These are phyloP conservation scores for Ptycholaimellus sp. DNA, from an alignment of 2,888 invertebrate genomes.

Conservation along the genomic window DNA sequence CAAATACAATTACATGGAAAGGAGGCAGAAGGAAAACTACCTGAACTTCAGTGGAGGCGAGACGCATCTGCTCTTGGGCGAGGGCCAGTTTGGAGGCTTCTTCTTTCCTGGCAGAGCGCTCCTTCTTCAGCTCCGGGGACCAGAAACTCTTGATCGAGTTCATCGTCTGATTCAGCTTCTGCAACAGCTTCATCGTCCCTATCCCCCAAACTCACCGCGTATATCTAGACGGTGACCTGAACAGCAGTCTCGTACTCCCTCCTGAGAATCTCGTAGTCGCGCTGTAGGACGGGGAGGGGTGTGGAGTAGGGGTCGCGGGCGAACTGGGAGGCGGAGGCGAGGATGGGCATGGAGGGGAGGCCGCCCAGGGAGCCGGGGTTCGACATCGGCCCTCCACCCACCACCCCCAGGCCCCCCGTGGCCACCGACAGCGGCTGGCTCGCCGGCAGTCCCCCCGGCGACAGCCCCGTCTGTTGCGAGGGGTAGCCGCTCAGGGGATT, in stretches of 20 bases:
- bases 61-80: constrained; percentile 30
- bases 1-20: too few relatives aligned
- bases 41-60: constrained; percentile 6
- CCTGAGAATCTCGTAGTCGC: constrained; percentile 66
- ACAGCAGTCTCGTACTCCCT: too few relatives aligned
- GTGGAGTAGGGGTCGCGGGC: constrained; percentile 7
- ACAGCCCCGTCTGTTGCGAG: too few relatives aligned
- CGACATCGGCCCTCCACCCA: background rate
- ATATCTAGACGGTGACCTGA: constrained; percentile 33
- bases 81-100: constrained; percentile 91
- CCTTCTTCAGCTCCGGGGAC: constrained; percentile 97
- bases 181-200: too few relatives aligned
- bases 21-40: constrained; percentile 25
- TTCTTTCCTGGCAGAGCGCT: constrained; percentile 78
- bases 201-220: too few relatives aligned
- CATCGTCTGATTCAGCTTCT: constrained; percentile 93
- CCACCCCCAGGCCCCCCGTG: background rate
- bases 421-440: constrained; percentile 1
- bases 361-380: constrained; percentile 1
- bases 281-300: constrained; percentile 39
- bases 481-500: too few relatives aligned
- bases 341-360: background rate
- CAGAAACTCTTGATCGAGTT: constrained; percentile 99
- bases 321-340: background rate
- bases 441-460: too few relatives aligned